Percentiles rank a stretch among this genome's conserved stretches.
Conservation (phyloP, 1,140 invertebrate species). For the Kradibia gibbosae region DNA sequence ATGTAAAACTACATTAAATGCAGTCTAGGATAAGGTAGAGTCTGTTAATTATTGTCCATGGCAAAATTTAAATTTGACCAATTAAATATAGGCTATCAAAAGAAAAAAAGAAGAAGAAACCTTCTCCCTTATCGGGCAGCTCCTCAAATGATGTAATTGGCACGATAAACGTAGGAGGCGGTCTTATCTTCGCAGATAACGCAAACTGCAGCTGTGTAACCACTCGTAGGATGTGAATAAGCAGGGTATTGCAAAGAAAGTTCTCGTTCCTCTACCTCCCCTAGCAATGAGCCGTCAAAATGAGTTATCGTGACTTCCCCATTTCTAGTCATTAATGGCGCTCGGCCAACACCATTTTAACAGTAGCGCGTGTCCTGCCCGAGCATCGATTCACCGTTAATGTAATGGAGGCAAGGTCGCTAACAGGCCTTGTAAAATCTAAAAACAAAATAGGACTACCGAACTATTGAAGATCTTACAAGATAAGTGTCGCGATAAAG, state of each 20-base stretch:
- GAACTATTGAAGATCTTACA: background rate
- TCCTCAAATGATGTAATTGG: background rate
- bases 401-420: background rate
- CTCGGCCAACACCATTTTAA: background rate
- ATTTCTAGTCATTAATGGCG: background rate
- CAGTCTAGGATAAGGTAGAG: too few relatives aligned
- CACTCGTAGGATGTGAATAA: background rate
- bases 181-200: conserved; percentile 35
- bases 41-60: background rate
- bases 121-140: background rate
- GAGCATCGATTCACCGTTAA: background rate
- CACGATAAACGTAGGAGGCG: background rate
- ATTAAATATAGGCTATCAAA: background rate
- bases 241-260: background rate
- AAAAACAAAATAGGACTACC: background rate
- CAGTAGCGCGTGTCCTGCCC: background rate
- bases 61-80: background rate
- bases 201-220: conserved; percentile 21
- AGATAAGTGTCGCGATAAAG: background rate
- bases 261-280: background rate
- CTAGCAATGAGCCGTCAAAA: background rate
- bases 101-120: background rate
- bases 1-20: too few relatives aligned
- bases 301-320: background rate
- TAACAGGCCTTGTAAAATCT: background rate